Percentiles rank a stretch among this genome's conserved stretches.
Conservation (phyloP, 2,797 vertebrate species). For the Chloroceryle inda region DNA sequence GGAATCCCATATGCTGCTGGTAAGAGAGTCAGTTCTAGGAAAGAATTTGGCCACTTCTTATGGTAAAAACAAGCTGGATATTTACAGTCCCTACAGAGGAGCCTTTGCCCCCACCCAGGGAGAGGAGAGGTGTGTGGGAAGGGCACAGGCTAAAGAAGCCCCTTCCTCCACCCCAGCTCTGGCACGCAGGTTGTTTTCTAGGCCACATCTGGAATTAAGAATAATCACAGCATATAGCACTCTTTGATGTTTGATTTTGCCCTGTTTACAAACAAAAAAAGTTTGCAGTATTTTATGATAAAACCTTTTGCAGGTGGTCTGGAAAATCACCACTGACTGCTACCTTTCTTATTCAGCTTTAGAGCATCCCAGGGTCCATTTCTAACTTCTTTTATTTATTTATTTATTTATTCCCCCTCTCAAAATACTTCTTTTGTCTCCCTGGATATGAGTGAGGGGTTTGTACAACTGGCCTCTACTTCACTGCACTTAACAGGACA, state of each 20-base stretch:
- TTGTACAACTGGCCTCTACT: neutral
- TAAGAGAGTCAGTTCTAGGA: neutral
- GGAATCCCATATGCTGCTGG: neutral
- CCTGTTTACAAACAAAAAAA: neutral
- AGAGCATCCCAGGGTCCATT: neutral
- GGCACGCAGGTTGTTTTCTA: rapidly evolving
- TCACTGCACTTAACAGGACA: neutral
- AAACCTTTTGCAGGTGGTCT: neutral
- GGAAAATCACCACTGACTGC: neutral
- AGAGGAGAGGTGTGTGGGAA: rapidly evolving
- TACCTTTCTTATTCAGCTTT: neutral
- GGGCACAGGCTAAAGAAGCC: neutral
- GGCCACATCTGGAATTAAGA: neutral
- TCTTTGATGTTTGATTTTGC: neutral
- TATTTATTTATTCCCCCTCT: neutral
- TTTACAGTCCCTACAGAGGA: neutral
- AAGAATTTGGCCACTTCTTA: neutral
- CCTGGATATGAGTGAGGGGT: neutral
- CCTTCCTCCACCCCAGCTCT: neutral
- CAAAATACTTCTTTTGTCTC: neutral
- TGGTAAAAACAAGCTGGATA: neutral
- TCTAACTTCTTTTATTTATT: neutral
- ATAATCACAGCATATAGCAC: neutral
- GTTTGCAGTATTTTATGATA: neutral
- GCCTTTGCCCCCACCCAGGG: neutral